These are phyloP conservation scores for Nycticorax nycticorax DNA, from an alignment of 2,113 vertebrate genomes.

Conservation along the genomic window DNA sequence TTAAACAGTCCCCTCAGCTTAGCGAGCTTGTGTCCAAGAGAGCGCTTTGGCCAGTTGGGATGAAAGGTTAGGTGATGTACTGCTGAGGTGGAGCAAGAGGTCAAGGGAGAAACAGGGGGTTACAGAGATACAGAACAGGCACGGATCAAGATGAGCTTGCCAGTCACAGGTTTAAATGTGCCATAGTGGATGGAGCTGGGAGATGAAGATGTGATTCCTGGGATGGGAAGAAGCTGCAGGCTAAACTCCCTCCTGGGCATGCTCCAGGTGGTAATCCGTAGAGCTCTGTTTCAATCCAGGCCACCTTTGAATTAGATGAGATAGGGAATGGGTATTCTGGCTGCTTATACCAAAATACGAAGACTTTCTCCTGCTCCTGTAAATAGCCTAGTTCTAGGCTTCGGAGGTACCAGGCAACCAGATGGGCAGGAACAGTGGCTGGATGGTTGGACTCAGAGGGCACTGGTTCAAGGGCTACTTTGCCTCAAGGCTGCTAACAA, in stretches of 20 bases:
- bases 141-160: not conserved
- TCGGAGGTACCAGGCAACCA: not conserved
- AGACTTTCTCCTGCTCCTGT: not conserved
- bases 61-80: not conserved
- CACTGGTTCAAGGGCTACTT: not conserved
- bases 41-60: not conserved
- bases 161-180: not conserved
- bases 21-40: not conserved
- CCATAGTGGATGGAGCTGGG: not conserved
- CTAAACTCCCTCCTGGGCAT: not conserved
- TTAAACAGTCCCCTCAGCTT: not conserved
- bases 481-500: not conserved
- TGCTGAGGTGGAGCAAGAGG: not conserved
- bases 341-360: not conserved
- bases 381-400: not conserved
- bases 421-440: not conserved
- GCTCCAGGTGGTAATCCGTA: not conserved
- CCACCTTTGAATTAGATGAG: not conserved
- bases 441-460: not conserved
- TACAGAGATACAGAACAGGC: not conserved
- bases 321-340: not conserved
- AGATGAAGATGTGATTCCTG: not conserved
- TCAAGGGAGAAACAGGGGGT: not conserved
- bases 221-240: not conserved
- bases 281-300: not conserved